These are phyloP conservation scores for Selene dorsalis DNA, from an alignment of 2,797 vertebrate genomes.

Conservation along the genomic window DNA sequence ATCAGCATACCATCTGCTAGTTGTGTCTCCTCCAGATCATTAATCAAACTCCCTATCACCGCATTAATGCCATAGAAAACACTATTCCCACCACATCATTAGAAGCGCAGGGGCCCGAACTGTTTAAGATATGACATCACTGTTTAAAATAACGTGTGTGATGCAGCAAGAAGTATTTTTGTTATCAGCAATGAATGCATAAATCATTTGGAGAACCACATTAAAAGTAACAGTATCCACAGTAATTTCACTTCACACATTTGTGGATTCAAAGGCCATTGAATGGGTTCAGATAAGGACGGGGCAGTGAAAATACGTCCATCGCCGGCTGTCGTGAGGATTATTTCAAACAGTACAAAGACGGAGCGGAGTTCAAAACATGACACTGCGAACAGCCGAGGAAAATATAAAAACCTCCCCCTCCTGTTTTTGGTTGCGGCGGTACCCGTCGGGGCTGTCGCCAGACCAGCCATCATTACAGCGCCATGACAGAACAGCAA, in stretches of 20 bases:
- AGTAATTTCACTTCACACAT: conserved; percentile 7
- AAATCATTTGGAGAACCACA: conserved; percentile 19
- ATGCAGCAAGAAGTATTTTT: conserved; percentile 54
- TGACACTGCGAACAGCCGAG: conserved; percentile 19
- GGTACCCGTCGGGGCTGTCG: conserved; percentile 17
- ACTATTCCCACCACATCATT: conserved; percentile 72
- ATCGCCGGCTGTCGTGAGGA: not conserved
- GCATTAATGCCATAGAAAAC: conserved; percentile 61
- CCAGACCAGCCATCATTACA: conserved; percentile 43
- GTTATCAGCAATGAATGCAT: conserved; percentile 32
- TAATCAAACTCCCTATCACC: conserved; percentile 80
- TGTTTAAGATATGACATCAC: conserved; percentile 74
- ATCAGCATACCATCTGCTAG: conserved; percentile 80
- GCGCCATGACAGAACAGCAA: conserved; percentile 44
- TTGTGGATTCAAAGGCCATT: conserved; percentile 7
- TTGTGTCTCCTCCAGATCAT: conserved; percentile 74
- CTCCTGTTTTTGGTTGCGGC: conserved; percentile 8
- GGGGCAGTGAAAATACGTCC: conserved; percentile 3
- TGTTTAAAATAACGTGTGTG: conserved; percentile 55
- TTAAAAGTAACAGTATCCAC: conserved; percentile 30
- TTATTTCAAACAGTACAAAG: conserved; percentile 10
- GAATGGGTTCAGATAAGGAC: not conserved
- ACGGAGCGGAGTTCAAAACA: not conserved
- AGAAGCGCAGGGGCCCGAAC: conserved; percentile 52
- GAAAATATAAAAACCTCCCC: not conserved